Conservation (phyloP, 2,888 invertebrate genomes). For the Perizoma affinitatum region DNA sequence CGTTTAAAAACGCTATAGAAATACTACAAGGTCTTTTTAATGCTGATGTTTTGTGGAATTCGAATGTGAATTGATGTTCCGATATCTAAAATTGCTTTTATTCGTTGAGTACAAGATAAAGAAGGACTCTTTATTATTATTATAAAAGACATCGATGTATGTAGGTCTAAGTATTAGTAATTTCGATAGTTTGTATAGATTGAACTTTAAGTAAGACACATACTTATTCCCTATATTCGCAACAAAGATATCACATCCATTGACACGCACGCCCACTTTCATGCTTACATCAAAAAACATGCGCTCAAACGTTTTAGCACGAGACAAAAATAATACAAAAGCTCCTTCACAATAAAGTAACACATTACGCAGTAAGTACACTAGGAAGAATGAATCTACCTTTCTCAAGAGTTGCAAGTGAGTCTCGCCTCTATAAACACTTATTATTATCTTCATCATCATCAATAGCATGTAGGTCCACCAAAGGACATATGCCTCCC, state of each 20-base stretch:
- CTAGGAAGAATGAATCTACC: neutral
- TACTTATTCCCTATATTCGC: conserved; percentile 14
- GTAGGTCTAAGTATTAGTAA: conserved; percentile 11
- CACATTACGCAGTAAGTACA: conserved; percentile 8
- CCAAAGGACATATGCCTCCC: too few relatives aligned
- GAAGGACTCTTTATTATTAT: neutral
- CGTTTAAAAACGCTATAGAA: conserved; percentile 16
- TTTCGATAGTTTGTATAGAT: conserved; percentile 15
- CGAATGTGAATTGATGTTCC: neutral
- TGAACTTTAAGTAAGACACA: neutral
- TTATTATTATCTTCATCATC: too few relatives aligned
- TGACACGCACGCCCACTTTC: conserved; percentile 37
- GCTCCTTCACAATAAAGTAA: conserved; percentile 24
- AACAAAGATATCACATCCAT: conserved; percentile 38
- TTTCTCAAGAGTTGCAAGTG: too few relatives aligned
- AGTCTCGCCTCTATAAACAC: too few relatives aligned
- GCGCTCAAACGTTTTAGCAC: conserved; percentile 56
- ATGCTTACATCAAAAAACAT: conserved; percentile 36
- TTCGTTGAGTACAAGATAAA: conserved; percentile 2
- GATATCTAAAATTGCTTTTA: neutral
- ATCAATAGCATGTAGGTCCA: too few relatives aligned
- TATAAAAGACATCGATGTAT: neutral
- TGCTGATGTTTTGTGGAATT: neutral
- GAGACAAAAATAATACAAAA: conserved; percentile 65
- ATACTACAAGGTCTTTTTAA: conserved; percentile 1